These are phyloP conservation scores for Scomberomorus guttatus DNA, from an alignment of 2,797 vertebrate genomes.

Conservation along the genomic window DNA sequence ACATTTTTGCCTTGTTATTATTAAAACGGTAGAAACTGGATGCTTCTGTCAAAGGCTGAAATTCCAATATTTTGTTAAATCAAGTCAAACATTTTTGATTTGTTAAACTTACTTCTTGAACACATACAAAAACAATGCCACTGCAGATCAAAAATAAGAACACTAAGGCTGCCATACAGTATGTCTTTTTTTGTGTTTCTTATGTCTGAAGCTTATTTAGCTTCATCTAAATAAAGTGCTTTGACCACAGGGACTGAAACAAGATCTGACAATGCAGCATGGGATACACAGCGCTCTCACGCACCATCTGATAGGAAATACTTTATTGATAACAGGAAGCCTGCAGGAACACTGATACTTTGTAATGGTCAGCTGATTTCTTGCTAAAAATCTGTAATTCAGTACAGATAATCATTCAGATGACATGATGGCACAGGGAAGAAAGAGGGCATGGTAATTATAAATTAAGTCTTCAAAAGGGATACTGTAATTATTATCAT, in stretches of 20 bases:
- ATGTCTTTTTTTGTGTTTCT: slow-evolving; percentile 11
- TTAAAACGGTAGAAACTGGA: slow-evolving; percentile 22
- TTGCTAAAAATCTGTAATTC: slow-evolving; percentile 49
- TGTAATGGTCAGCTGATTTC: slow-evolving; percentile 60
- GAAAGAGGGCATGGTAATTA: slow-evolving; percentile 20
- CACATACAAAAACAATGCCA: neutral
- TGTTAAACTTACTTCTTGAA: neutral
- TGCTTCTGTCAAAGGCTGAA: neutral
- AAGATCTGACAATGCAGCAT: slow-evolving; percentile 54
- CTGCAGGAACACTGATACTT: slow-evolving; percentile 62
- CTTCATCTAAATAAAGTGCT: slow-evolving; percentile 53
- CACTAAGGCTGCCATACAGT: neutral
- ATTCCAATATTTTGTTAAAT: neutral
- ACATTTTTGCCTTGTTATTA: slow-evolving; percentile 22
- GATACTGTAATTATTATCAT: slow-evolving; percentile 44
- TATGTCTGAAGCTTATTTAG: slow-evolving; percentile 19
- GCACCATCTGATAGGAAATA: slow-evolving; percentile 63
- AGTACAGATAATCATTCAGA: slow-evolving; percentile 31
- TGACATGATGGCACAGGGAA: slow-evolving; percentile 25
- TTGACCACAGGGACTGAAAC: slow-evolving; percentile 61
- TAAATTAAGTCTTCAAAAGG: slow-evolving; percentile 14
- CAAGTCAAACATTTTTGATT: neutral
- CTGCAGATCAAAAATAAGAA: neutral
- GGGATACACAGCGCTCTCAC: slow-evolving; percentile 38
- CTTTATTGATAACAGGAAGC: slow-evolving; percentile 65